A percentile compares a stretch with the other conserved stretches of the same genome.
Conservation (phyloP, 2,888 invertebrate species). For the Aporophyla lueneburgensis region DNA sequence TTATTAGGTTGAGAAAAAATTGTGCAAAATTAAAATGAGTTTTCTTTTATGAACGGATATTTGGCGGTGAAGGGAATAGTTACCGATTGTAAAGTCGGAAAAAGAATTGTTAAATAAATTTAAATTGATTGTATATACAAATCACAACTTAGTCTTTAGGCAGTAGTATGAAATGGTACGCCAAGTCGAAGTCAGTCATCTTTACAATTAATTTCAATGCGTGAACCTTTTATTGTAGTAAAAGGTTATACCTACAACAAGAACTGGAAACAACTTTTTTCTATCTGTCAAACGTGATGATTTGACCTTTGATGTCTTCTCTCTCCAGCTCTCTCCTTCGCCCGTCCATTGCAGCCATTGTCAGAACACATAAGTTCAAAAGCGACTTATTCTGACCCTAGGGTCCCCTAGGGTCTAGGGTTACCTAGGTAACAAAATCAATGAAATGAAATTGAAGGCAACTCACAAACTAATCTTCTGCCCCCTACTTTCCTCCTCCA, state of each 20-base stretch:
- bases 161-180: background rate
- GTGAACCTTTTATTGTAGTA: too few relatives aligned
- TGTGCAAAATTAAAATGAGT: background rate
- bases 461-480: constrained; percentile 1
- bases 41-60: background rate
- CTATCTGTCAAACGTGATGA: background rate
- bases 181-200: too few relatives aligned
- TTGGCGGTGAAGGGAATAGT: background rate
- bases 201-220: background rate
- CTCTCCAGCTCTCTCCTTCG: background rate
- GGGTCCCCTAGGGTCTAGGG: too few relatives aligned
- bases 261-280: too few relatives aligned
- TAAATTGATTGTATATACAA: background rate
- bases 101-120: background rate
- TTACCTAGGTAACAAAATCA: too few relatives aligned
- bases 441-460: background rate
- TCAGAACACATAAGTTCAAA: background rate
- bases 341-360: too few relatives aligned
- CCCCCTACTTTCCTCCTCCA: background rate
- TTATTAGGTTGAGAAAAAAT: background rate
- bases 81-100: background rate
- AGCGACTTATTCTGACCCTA: too few relatives aligned
- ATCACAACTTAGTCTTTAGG: background rate
- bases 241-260: too few relatives aligned
- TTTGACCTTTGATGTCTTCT: background rate